Conservation (phyloP, 1,140 invertebrate genomes). For the Papilio aristodemus region DNA sequence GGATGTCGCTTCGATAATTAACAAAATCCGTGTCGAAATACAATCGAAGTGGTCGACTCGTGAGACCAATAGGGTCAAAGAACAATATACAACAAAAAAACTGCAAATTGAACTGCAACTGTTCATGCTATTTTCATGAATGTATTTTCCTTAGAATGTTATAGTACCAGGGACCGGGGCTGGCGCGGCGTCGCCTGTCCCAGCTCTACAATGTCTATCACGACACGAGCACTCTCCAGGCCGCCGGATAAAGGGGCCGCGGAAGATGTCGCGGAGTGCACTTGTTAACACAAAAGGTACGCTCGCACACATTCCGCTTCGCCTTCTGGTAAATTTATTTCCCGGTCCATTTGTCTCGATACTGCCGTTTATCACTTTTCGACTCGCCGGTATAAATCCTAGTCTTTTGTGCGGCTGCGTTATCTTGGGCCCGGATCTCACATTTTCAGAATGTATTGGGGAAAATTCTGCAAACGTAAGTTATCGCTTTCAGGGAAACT, state of each 20-base stretch:
- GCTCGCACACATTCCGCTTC: slow-evolving; percentile 9
- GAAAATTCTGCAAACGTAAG: slow-evolving; percentile 8
- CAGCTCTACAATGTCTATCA: slow-evolving; percentile 5
- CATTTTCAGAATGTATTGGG: not conserved
- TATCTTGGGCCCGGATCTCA: not conserved
- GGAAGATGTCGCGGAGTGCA: slow-evolving; percentile 20
- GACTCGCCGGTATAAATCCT: slow-evolving; percentile 13
- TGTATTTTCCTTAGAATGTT: not conserved
- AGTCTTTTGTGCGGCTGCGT: not conserved
- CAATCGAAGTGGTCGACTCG: too few relatives aligned
- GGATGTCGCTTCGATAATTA: too few relatives aligned
- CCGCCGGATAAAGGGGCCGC: not conserved
- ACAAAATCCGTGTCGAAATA: too few relatives aligned
- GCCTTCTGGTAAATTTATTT: slow-evolving; percentile 10
- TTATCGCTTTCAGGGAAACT: slow-evolving; percentile 6
- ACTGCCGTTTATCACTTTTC: slow-evolving; percentile 16
- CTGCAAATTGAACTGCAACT: not conserved
- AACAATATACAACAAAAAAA: too few relatives aligned
- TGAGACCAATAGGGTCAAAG: too few relatives aligned
- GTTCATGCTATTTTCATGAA: not conserved
- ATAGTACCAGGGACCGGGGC: not conserved
- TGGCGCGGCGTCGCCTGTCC: not conserved
- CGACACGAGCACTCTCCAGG: not conserved
- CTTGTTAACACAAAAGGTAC: slow-evolving; percentile 17
- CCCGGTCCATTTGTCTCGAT: slow-evolving; percentile 16